phyloP scores from a whole-genome alignment of 2,113 vertebrate species.

The Muntiacus reevesi region DNA sequence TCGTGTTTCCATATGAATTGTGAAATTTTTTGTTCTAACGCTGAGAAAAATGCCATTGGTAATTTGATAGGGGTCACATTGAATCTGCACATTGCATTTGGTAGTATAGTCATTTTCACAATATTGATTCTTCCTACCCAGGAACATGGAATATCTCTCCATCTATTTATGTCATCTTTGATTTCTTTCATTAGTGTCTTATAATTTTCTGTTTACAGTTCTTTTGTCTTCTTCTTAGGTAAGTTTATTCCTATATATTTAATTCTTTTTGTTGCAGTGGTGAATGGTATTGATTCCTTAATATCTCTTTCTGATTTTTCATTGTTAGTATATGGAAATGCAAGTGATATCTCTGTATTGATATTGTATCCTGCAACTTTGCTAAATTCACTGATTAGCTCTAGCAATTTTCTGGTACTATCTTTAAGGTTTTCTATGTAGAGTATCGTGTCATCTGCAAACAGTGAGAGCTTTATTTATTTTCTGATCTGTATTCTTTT shows the following conservation, averaged over 20 bases:
- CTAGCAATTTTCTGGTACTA: neutral
- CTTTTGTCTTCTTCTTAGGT: neutral
- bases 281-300: neutral
- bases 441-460: neutral
- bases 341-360: neutral
- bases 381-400: neutral
- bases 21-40: neutral
- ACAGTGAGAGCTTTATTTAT: neutral
- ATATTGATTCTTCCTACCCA: neutral
- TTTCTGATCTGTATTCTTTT: neutral
- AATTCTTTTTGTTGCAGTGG: neutral
- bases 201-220: neutral
- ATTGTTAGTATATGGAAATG: neutral
- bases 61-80: neutral
- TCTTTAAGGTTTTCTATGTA: neutral
- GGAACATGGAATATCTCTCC: neutral
- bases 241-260: neutral
- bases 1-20: neutral
- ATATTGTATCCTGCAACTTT: neutral
- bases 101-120: neutral
- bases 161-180: neutral
- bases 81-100: neutral
- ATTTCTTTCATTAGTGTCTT: neutral
- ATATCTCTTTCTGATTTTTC: neutral
- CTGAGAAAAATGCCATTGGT: neutral